Evolutionary conservation across 1,140 invertebrate genomes (phyloP), one percentile per base, ranked within the genome.

Genomic region (Brachionus plicatilis): DNA sequence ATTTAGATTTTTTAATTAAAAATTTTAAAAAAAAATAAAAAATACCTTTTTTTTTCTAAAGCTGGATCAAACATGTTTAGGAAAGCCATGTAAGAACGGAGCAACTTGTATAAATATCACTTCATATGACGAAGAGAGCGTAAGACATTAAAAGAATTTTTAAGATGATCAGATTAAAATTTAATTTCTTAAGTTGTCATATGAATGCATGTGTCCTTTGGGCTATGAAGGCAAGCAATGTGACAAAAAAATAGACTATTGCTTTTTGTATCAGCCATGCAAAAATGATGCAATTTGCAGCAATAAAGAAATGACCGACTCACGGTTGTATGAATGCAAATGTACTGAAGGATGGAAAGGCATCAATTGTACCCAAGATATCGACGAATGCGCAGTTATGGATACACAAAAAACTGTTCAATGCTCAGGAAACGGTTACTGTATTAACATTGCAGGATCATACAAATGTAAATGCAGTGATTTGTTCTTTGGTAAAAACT

Each of bases 371-470:
- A 68, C 85, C 76, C 9, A 92, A 85, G 97, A 99, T 90, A 90
- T 97, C 1, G 93, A 99, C 89, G 97, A 99, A 90, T 99, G 97
- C 82, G 17, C 17, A 43, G 88, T 91, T n/a, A 91, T 90, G 37
- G 88, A 91, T 0, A 87, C 88, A 12, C 66, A 83, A 83, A 29
- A 65, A 2, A 47, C 70, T 50, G 29, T 24, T 87, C 79, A 87
- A 86, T 86, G 84, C 56, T 79, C 91, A 90, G 27, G 90, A 89
- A 5, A 92, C 94, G 87, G 91, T 95, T 87, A 96, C 87, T 99
- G 97, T 88, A 91, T 96, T 0, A 99, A 99, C 89, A 94, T 92
- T 65, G 93, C 95, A 85, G 97, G 96, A 12, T 93, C 94, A 0
- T 96, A 92, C 88, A 90, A 91, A n/a, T 98, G 96, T 86, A 85